Evolutionary conservation across 2,888 invertebrate species (phyloP).

Genomic region (Cryptocheilus praepositus): DNA sequence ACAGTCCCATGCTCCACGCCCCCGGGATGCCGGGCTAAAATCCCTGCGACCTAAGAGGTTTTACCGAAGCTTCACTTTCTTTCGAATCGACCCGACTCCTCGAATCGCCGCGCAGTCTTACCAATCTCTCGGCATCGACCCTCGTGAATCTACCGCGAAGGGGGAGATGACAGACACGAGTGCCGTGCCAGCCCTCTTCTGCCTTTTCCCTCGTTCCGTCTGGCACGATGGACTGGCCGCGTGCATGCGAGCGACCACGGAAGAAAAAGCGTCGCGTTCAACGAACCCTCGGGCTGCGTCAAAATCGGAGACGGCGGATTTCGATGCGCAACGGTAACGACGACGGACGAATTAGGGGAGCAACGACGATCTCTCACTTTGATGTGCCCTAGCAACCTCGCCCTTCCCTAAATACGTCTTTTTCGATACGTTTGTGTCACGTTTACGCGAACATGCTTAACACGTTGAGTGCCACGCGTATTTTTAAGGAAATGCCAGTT

Average conservation of each 20-base stretch:
- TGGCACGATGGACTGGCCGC: not conserved
- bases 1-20: not conserved
- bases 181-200: not conserved
- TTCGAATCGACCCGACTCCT: slow-evolving; percentile 4
- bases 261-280: not conserved
- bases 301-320: not conserved
- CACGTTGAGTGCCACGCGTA: too few relatives aligned
- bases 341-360: not conserved
- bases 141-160: not conserved
- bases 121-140: too few relatives aligned
- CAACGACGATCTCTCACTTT: not conserved
- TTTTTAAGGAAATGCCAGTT: too few relatives aligned
- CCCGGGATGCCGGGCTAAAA: slow-evolving; percentile 9
- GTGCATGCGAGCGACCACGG: not conserved
- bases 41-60: not conserved
- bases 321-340: not conserved
- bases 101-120: too few relatives aligned
- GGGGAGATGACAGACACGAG: slow-evolving; percentile 2
- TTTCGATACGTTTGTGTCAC: too few relatives aligned
- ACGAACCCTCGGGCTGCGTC: not conserved
- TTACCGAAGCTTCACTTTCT: slow-evolving; percentile 7
- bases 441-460: too few relatives aligned
- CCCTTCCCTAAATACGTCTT: too few relatives aligned
- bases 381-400: too few relatives aligned
- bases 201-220: not conserved